A percentile compares a stretch with the other conserved stretches of the same genome.
Evolutionary conservation across 1,140 invertebrate species (phyloP).

Genomic region (Drosophila funebris): DNA sequence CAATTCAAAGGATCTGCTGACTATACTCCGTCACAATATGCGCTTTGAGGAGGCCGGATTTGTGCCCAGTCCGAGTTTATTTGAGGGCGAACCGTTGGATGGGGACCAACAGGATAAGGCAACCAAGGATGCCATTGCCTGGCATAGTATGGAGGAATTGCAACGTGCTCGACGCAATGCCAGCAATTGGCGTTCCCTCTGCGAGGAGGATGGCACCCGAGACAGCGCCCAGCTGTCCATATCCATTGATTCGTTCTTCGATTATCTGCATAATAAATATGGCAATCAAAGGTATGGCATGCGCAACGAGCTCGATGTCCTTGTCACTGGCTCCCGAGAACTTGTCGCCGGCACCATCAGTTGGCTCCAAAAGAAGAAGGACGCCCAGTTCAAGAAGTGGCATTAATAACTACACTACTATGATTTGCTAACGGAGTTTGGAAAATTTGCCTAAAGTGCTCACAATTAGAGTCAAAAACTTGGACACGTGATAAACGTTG

Average conservation of each 20-base stretch:
- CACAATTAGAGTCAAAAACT: not conserved
- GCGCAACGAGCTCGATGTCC: constrained; percentile 85
- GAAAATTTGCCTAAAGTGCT: not conserved
- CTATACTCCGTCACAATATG: constrained; percentile 85
- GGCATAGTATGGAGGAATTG: constrained; percentile 84
- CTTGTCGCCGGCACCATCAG: constrained; percentile 91
- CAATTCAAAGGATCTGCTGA: constrained; percentile 87
- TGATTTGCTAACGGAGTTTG: not conserved
- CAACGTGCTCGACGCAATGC: constrained; percentile 86
- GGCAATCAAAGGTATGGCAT: constrained; percentile 67
- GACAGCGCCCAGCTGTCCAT: constrained; percentile 59
- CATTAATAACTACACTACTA: too few relatives aligned
- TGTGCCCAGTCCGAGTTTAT: constrained; percentile 87
- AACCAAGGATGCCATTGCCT: constrained; percentile 22
- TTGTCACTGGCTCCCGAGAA: constrained; percentile 96
- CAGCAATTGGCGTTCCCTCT: constrained; percentile 85
- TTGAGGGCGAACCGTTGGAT: constrained; percentile 53
- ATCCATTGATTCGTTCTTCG: constrained; percentile 57
- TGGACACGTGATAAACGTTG: not conserved
- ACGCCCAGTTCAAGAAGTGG: constrained; percentile 7
- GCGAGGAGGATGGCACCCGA: constrained; percentile 55
- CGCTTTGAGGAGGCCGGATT: constrained; percentile 90
- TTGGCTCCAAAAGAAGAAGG: constrained; percentile 42
- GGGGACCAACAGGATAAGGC: constrained; percentile 19
- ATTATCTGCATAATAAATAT: constrained; percentile 66